Conservation (phyloP, 1,140 invertebrate genomes). For the Macrostomum lignano region DNA sequence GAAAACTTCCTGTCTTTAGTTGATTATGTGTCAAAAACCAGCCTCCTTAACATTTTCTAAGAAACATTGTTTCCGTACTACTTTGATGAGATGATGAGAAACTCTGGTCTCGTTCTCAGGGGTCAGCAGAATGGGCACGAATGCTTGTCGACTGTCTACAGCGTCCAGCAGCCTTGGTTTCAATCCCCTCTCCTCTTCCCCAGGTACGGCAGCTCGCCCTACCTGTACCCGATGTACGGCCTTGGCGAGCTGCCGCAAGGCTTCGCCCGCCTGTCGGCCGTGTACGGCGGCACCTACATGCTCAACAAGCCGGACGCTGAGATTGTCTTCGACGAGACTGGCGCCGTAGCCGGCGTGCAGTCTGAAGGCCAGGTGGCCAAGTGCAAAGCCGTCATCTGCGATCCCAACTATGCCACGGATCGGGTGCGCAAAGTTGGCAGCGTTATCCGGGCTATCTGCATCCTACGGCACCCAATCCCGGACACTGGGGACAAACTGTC, state of each 20-base stretch:
- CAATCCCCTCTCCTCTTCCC: too few species aligned
- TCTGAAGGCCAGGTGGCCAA: slow-evolving; percentile 54
- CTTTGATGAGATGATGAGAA: too few species aligned
- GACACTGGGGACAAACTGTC: slow-evolving; percentile 71
- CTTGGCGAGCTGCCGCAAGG: slow-evolving; percentile 93
- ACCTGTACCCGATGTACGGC: slow-evolving; percentile 94
- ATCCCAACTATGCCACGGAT: slow-evolving; percentile 77
- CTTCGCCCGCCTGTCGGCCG: slow-evolving; percentile 77
- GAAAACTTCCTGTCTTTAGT: too few species aligned
- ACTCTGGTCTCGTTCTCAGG: too few species aligned
- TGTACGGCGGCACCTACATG: slow-evolving; percentile 99
- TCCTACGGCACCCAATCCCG: slow-evolving; percentile 79
- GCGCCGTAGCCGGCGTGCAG: slow-evolving; percentile 64
- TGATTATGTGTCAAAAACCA: too few species aligned
- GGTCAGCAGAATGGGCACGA: too few species aligned
- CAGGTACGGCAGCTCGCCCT: slow-evolving; percentile 94
- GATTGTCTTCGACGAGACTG: slow-evolving; percentile 55
- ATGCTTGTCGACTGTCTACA: too few species aligned
- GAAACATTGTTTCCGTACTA: too few species aligned
- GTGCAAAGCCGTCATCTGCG: slow-evolving; percentile 94
- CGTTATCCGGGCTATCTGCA: slow-evolving; percentile 83
- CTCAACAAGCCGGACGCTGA: slow-evolving; percentile 87
- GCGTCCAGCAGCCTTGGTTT: too few species aligned
- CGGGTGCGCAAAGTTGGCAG: slow-evolving; percentile 34
- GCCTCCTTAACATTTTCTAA: too few species aligned